Evolutionary conservation across 1,140 invertebrate genomes (phyloP).

Genomic region (Drosophila malerkotliana): DNA sequence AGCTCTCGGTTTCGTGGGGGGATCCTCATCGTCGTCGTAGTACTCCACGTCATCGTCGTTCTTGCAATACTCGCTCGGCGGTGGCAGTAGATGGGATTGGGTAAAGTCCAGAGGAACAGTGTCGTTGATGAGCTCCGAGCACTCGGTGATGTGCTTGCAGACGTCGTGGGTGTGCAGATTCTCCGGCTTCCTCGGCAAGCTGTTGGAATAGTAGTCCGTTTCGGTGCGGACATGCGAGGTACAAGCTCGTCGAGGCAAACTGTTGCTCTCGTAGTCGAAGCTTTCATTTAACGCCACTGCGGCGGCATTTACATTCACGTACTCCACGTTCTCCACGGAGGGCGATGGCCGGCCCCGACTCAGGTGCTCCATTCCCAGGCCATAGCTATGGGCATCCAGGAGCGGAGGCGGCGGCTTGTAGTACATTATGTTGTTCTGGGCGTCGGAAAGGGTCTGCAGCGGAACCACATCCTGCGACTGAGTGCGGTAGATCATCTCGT

Average conservation of each 20-base stretch:
- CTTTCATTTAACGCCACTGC: constrained; percentile 68
- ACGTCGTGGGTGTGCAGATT: constrained; percentile 64
- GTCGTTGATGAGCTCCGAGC: constrained; percentile 69
- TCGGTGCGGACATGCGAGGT: constrained; percentile 69
- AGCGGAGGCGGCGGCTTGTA: constrained; percentile 76
- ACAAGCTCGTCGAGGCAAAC: constrained; percentile 72
- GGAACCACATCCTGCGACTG: constrained; percentile 89
- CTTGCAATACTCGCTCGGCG: constrained; percentile 76
- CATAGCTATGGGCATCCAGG: constrained; percentile 61
- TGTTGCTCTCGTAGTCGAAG: constrained; percentile 82
- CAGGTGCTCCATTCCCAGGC: constrained; percentile 69
- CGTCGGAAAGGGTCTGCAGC: constrained; percentile 64
- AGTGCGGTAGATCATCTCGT: constrained; percentile 91
- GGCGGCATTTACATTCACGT: constrained; percentile 68
- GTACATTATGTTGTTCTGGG: constrained; percentile 78
- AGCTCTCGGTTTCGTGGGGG: constrained; percentile 63
- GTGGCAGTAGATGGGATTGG: constrained; percentile 66
- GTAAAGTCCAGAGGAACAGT: constrained; percentile 71
- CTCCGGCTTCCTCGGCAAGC: constrained; percentile 67
- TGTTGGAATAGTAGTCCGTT: constrained; percentile 76
- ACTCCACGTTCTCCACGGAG: constrained; percentile 57
- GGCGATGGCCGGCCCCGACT: constrained; percentile 36
- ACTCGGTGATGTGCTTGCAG: constrained; percentile 78
- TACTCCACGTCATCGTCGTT: constrained; percentile 63
- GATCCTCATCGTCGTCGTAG: constrained; percentile 57